Evolutionary conservation across 2,797 vertebrate species (phyloP), one percentile per base, ranked within the genome.

Genomic region (Girardinus metallicus): DNA sequence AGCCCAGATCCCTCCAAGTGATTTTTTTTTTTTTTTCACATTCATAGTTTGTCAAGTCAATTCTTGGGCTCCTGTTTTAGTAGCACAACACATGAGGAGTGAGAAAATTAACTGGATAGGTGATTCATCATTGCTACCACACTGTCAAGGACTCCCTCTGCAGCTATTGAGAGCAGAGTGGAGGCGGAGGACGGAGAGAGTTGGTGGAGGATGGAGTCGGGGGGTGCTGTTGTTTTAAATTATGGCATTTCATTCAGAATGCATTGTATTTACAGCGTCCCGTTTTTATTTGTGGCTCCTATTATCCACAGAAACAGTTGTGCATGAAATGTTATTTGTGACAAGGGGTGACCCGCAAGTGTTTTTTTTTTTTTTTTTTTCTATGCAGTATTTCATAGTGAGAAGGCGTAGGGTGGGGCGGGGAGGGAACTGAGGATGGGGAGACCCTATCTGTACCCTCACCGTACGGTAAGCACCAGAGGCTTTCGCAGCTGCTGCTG

Each of bases 91-190:
- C 97, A 97, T 96, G 97, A 98, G 97, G 97, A 96, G 97, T 97
- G 97, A 99, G 98, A 99, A 98, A 99, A 99, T 99, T 98, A 99
- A 99, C 97, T 97, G 97, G 97, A 96, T 98, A 97, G 97, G 98
- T 99, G 97, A 99, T 99, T 99, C 98, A 99, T 99, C 98, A 99
- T 97, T 97, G 97, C 98, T 97, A 98, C 97, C 94, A 97, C 97
- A 98, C 98, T 99, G 98, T 99, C 98, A 99, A 98, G 97, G 97
- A 98, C 98, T 99, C 98, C 97, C 97, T 97, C 97, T 97, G 97
- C 97, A 97, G 97, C 97, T 97, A 95, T 91, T 91, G 92, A 94
- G 93, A 95, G 96, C 97, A 95, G 96, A 86, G 90, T 84, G 85
- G 91, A 91, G 87, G 92, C 88, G 92, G 89, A 89, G 86, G 87